Percentiles rank a stretch among this genome's conserved stretches.
Evolutionary conservation across 2,888 invertebrate species (phyloP).

Genomic region (Phengaris alcon): DNA sequence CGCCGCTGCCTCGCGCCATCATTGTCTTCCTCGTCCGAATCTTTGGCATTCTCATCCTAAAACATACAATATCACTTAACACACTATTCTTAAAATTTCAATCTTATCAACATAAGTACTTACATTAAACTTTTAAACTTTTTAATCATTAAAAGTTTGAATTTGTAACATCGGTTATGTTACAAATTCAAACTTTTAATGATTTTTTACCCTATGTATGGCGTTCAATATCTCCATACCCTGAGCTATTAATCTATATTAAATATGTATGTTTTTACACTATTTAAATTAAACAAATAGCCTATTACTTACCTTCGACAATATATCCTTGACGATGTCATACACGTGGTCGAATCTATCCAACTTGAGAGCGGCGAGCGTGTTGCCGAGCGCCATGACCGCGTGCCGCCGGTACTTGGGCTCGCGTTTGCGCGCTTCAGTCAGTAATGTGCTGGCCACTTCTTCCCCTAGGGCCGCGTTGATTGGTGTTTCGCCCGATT

Average conservation of each 20-base stretch:
- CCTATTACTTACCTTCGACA: slow-evolving; percentile 78
- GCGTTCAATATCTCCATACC: too few relatives aligned
- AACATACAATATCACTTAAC: not conserved
- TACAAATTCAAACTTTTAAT: too few relatives aligned
- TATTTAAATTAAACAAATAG: too few relatives aligned
- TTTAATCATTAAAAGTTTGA: too few relatives aligned
- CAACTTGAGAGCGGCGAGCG: slow-evolving; percentile 84
- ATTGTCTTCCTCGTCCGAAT: slow-evolving; percentile 75
- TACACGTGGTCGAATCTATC: slow-evolving; percentile 91
- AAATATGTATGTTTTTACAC: too few relatives aligned
- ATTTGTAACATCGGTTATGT: too few relatives aligned
- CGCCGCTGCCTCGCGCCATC: slow-evolving; percentile 71
- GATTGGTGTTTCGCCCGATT: slow-evolving; percentile 56
- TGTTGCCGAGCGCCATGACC: slow-evolving; percentile 84
- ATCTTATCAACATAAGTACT: too few relatives aligned
- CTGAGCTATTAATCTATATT: too few relatives aligned
- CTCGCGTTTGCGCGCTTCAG: slow-evolving; percentile 90
- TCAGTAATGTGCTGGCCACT: slow-evolving; percentile 85
- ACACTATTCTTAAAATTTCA: too few relatives aligned
- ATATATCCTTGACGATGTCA: slow-evolving; percentile 84
- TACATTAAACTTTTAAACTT: too few relatives aligned
- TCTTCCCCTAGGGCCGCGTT: slow-evolving; percentile 56
- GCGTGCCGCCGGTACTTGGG: slow-evolving; percentile 87
- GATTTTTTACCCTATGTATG: too few relatives aligned
- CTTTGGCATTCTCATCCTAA: slow-evolving; percentile 64